Evolutionary conservation across 1,140 invertebrate species (phyloP).

Genomic region (Spodoptera litura): DNA sequence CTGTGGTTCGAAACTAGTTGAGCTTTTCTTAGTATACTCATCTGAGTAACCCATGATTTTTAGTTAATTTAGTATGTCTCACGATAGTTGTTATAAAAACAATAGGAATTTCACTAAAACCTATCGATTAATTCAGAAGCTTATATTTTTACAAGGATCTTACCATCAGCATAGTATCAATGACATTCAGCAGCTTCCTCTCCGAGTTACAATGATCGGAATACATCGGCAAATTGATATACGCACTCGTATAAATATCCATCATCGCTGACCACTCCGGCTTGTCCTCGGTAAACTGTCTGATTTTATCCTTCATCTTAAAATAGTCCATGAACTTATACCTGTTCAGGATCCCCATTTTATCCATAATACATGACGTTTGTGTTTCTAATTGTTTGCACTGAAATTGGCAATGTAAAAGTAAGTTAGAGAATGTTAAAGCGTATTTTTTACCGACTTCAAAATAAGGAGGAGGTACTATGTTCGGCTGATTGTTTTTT

Average conservation of each 20-base stretch:
- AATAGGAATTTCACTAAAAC: no score
- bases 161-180: constrained; percentile 77
- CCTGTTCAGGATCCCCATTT: constrained; percentile 75
- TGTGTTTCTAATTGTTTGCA: constrained; percentile 66
- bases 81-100: no score
- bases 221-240: constrained; percentile 63
- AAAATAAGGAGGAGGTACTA: no score
- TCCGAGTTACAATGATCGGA: constrained; percentile 69
- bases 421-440: no score
- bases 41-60: no score
- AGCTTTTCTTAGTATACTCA: no score
- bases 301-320: constrained; percentile 73
- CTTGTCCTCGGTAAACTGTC: constrained; percentile 52
- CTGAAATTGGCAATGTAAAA: constrained; percentile 56
- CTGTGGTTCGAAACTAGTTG: no score
- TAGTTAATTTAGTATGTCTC: no score
- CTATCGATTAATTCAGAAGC: no score
- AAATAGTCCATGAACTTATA: constrained; percentile 78
- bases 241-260: constrained; percentile 59
- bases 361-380: constrained; percentile 66
- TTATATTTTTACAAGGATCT: constrained; percentile 39
- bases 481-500: no score
- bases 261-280: constrained; percentile 50
- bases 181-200: constrained; percentile 72
- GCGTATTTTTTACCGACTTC: no score